phyloP scores from a whole-genome alignment of 2,888 invertebrate species.

The Drosophila prostipennis region DNA sequence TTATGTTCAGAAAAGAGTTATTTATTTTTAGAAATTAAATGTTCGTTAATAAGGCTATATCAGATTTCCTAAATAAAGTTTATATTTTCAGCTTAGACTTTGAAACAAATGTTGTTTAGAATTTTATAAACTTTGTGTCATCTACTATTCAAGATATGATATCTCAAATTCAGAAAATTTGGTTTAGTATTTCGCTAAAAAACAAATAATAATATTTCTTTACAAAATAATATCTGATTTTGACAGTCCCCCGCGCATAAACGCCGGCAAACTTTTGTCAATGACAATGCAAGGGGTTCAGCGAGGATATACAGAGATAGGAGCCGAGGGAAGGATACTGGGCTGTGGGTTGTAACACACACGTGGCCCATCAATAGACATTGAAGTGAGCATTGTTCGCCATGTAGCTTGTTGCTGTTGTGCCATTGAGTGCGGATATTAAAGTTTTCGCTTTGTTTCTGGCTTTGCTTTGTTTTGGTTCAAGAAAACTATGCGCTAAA shows the following conservation, averaged over 20 bases:
- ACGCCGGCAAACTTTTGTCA: constrained; percentile 7
- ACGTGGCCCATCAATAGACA: constrained; percentile 68
- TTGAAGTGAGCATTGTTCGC: constrained; percentile 47
- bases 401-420: constrained; percentile 50
- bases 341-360: constrained; percentile 23
- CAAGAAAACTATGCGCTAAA: constrained; percentile 53
- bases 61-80: too few relatives aligned
- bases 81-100: too few relatives aligned
- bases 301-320: not conserved
- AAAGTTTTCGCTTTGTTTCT: constrained; percentile 50
- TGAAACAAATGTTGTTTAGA: too few relatives aligned
- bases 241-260: constrained; percentile 23
- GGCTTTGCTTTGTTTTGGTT: constrained; percentile 38
- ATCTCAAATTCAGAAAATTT: too few relatives aligned
- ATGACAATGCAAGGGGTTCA: constrained; percentile 5
- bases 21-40: too few relatives aligned
- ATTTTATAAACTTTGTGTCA: too few relatives aligned
- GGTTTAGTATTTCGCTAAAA: too few relatives aligned
- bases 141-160: too few relatives aligned
- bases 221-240: not conserved
- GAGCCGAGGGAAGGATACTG: constrained; percentile 1
- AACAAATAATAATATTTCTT: not conserved
- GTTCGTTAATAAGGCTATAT: too few relatives aligned
- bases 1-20: too few relatives aligned
- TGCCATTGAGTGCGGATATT: constrained; percentile 62